Evolutionary conservation across 2,888 invertebrate species (phyloP), one percentile per base, ranked within the genome.

Genomic region (Cheiracanthium punctorium): DNA sequence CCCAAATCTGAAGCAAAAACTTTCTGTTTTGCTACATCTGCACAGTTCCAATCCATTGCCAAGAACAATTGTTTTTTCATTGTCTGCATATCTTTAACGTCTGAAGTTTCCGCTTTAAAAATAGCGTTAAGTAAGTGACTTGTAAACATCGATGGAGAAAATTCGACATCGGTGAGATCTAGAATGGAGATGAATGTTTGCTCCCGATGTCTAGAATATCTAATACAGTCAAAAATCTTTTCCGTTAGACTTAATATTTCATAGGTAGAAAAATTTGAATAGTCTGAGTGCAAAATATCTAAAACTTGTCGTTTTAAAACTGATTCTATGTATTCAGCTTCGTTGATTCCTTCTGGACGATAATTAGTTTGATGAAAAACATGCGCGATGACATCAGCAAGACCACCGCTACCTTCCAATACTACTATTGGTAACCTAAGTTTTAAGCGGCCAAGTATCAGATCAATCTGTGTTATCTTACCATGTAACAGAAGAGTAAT

Each of bases 1-100:
- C 88, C 84, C 12, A 89, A 87, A 80, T 90, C 90, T 81, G 89
- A 89, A 67, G 90, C 89, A 80, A 91, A 91, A n/a, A 91, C 91
- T 81, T 91, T 90, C n/a, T 90, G 89, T 41, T 87, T 80, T 0
- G 91, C 92, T 8, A 92, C 89, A 77, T 91, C 91, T 2, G 91
- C 90, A 87, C 91, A 88, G 88, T 92, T 92, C 92, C 92, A 92
- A 88, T 92, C 91, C 29, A 92, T 82, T 17, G 91, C 90, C 17
- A 92, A 89, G 65, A 90, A 90, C 5, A 92, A 88, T 82, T 91
- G 91, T 89, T 90, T 90, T 80, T 91, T 88, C 37, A 90, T 84
- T 30, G 88, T 64, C 12, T 33, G 5, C 8, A 37, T n/a, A 20
- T 48, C 67, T 8, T n/a, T 64, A n/a, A 20, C 64, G 10, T 82